Base-by-base conservation (phyloP, 2,888 invertebrate genomes). In the Lasioglossum figueresi region DNA sequence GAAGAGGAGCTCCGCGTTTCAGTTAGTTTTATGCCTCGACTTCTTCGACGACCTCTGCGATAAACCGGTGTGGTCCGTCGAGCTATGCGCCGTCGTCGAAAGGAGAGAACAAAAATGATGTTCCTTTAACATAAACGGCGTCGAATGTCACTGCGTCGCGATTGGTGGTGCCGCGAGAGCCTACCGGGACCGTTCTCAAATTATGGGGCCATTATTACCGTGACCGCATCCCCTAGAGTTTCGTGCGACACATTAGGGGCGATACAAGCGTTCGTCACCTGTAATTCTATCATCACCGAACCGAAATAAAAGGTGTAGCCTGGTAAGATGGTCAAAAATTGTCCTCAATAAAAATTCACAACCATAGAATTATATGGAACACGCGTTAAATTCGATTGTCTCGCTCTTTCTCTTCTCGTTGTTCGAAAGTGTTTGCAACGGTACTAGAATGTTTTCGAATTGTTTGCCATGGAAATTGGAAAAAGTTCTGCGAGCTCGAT, bases 11-110 rank as follows among this genome's bases (percentile, higher is more conserved):
- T n/a, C 82, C 66, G 56, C 16, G 56, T 68, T 68, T 8, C 37
- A 23, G n/a, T 23, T n/a, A n/a, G 68, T 6, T 31, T 43, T 19
- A 37, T 76, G 76, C 52, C n/a, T 56, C 83, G 66, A 82, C 82
- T 76, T 72, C 82, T 82, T 83, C 76, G 82, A 73, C 45, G 73
- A 72, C 82, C 82, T 66, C 23, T n/a, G 52, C 31, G 71, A 74
- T 70, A 80, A 79, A 52, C 23, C 31, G 37, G 23, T 23, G 27
- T 2, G 48, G 23, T 23, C 48, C 48, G 2, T 52, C 19, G 45
- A 45, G 45, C 5, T 12, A 4, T 4, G 59, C 27, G 59, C 12
- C 48, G 14, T 52, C 43, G 66, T 63, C 43, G 56, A 83, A 83
- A 72, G 72, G 82, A 66, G 82, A 82, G 16, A 45, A 1, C 23